These are phyloP conservation scores for Thereuonema tuberculata DNA, from an alignment of 1,140 invertebrate genomes.

Conservation along the genomic window DNA sequence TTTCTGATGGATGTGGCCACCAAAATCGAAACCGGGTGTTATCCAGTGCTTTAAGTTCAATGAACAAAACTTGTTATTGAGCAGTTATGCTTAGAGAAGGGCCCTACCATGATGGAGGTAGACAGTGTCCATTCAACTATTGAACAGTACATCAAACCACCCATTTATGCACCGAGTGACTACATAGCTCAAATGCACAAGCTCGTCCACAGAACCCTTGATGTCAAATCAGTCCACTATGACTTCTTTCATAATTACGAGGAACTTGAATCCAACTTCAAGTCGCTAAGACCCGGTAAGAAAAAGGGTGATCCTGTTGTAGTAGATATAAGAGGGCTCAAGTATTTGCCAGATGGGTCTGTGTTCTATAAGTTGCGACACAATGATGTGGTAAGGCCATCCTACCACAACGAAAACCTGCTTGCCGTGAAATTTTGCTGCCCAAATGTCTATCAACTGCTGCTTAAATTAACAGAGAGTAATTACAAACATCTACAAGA, in stretches of 20 bases:
- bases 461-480: background rate
- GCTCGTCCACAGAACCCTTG: background rate
- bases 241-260: conserved; percentile 2
- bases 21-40: conserved; percentile 1
- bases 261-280: too few relatives aligned
- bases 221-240: background rate
- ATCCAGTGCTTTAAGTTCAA: background rate
- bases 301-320: conserved; percentile 4
- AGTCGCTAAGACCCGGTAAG: background rate
- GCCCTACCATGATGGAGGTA: background rate
- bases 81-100: background rate
- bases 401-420: background rate
- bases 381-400: background rate
- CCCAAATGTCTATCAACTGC: background rate
- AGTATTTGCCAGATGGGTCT: background rate
- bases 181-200: background rate
- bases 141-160: background rate
- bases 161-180: background rate
- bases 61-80: background rate
- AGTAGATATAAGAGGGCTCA: conserved; percentile 1
- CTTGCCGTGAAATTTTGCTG: background rate
- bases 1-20: conserved; percentile 16
- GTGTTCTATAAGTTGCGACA: background rate
- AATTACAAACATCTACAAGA: background rate
- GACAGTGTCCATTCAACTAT: background rate